Evolutionary conservation across 2,888 invertebrate species (phyloP), one percentile per base, ranked within the genome.

Genomic region (Seira ritae): DNA sequence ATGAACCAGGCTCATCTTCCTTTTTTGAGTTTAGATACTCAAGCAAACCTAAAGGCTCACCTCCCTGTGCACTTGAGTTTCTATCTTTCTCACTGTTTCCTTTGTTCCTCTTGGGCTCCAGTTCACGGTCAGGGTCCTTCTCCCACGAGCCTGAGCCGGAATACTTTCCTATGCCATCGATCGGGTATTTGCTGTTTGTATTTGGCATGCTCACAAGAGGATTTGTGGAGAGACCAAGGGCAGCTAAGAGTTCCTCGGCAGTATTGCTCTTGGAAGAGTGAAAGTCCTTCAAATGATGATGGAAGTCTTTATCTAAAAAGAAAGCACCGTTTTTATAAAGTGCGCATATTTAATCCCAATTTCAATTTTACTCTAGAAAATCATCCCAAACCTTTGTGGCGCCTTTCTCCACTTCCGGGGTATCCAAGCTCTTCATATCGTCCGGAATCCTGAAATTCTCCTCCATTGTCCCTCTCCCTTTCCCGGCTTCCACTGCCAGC

Each of bases 21-120:
- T 85, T 78, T 65, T 85, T 85, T 65, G 78, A 71, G n/a, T 80
- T 79, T 8, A 85, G 70, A 55, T 86, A 86, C 24, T 86, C 86
- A 20, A 80, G 83, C 12, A 86, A 31, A 12, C 84, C 84, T 62
- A 86, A 20, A 0, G 86, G 86, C 42, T 80, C 83, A 2, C 81
- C 84, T 20, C 83, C 78, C 75, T 80, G 31, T n/a, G 62, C 62
- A 70, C 24, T 24, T 15, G 60, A 22, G 20, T 37, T 78, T 42
- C 55, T 22, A 67, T 4, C 70, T 24, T 42, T 72, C 6, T 50
- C 67, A 2, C 72, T 70, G 0, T 60, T 50, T 42, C 67, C 73
- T 17, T 84, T 82, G 42, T 68, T 83, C 3, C 84, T 46, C 46
- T 84, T 84, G 22, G 20, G 24, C 15, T 81, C 75, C 3, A 24